A percentile compares a stretch with the other conserved stretches of the same genome.
Conservation (phyloP, 2,888 invertebrate genomes). For the Agriopis leucophaearia region DNA sequence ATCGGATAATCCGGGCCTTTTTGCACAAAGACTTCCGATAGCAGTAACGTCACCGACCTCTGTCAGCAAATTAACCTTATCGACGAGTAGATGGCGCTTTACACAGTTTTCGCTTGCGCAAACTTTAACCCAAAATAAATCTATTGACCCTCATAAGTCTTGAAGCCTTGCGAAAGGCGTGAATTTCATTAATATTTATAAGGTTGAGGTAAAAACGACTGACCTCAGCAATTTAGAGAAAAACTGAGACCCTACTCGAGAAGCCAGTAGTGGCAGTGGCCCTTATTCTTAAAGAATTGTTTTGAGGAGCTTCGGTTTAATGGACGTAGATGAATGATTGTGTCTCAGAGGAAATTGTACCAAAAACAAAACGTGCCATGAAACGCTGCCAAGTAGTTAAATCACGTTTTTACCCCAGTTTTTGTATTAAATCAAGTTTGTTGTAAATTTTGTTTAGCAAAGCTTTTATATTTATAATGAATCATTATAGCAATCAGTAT, state of each 20-base stretch:
- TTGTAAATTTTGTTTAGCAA: background rate
- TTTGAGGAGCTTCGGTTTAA: slow-evolving; percentile 40
- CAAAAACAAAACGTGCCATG: slow-evolving; percentile 13
- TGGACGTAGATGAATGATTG: slow-evolving; percentile 35
- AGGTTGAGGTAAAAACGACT: slow-evolving; percentile 57
- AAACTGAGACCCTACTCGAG: slow-evolving; percentile 17
- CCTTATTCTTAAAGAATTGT: slow-evolving; percentile 36
- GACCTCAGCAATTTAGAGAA: slow-evolving; percentile 51
- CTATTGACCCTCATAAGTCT: slow-evolving; percentile 64
- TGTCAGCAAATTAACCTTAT: slow-evolving; percentile 72
- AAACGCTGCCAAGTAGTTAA: slow-evolving; percentile 25
- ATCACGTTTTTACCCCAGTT: slow-evolving; percentile 25
- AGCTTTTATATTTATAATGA: too few relatives aligned
- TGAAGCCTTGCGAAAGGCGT: slow-evolving; percentile 60
- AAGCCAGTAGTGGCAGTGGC: slow-evolving; percentile 39
- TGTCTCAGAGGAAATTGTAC: slow-evolving; percentile 9
- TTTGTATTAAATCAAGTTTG: background rate
- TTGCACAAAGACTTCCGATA: slow-evolving; percentile 48
- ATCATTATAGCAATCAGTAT: background rate
- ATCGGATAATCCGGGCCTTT: slow-evolving; percentile 50
- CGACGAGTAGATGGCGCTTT: slow-evolving; percentile 68
- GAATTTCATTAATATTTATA: slow-evolving; percentile 70
- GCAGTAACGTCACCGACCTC: slow-evolving; percentile 67
- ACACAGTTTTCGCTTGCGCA: slow-evolving; percentile 64
- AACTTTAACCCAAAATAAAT: slow-evolving; percentile 70